Evolutionary conservation across 2,113 vertebrate species (phyloP).

Genomic region (Crocuta crocuta): DNA sequence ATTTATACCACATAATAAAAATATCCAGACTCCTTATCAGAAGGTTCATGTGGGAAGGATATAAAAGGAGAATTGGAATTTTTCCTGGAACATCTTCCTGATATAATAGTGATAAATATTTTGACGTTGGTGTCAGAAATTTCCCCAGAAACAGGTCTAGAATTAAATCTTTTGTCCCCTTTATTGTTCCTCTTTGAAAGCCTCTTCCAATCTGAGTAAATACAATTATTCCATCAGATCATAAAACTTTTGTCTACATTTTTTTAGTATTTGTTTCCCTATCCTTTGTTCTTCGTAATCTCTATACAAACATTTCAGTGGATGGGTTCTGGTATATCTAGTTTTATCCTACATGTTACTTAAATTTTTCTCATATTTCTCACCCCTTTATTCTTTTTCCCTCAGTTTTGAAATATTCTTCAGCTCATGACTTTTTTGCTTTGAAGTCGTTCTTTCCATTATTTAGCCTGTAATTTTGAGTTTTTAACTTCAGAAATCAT

Average conservation of each 20-base stretch:
- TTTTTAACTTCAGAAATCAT: conserved; percentile 23
- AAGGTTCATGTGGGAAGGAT: not conserved
- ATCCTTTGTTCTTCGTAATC: not conserved
- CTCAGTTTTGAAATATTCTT: conserved; percentile 42
- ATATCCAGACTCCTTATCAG: not conserved
- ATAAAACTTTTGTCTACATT: not conserved
- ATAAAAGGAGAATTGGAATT: not conserved
- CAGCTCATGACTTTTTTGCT: not conserved
- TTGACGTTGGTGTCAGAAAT: conserved; percentile 19
- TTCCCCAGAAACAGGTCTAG: not conserved
- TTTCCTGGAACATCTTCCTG: conserved; percentile 31
- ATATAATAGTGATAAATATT: conserved; percentile 46
- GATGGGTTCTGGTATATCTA: not conserved
- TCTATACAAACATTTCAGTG: not conserved
- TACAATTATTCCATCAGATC: not conserved
- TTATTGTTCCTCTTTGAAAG: not conserved
- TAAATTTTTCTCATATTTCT: conserved; percentile 21
- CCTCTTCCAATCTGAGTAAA: not conserved
- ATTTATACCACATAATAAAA: conserved; percentile 15
- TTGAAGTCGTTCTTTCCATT: not conserved
- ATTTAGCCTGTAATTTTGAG: not conserved
- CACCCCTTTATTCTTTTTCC: not conserved
- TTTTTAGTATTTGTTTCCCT: not conserved
- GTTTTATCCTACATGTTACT: not conserved
- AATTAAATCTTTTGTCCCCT: not conserved